Evolutionary conservation across 2,888 invertebrate genomes (phyloP), one percentile per base, ranked within the genome.

Genomic region (Linyphia triangularis): DNA sequence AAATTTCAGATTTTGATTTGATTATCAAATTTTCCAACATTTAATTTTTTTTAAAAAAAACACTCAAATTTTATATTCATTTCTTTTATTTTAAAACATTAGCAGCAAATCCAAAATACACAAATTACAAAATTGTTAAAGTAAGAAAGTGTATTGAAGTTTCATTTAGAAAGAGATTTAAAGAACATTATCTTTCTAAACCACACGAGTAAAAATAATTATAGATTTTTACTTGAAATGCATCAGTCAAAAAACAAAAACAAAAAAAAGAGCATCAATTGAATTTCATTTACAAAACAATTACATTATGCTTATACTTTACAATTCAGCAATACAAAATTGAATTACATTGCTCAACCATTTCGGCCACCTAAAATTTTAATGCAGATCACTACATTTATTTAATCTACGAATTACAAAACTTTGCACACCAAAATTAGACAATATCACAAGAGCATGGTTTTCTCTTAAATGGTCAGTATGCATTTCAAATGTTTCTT

Each of bases 81-180:
- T 33, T 9, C n/a, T 63, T 77, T 77, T 61, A 37, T 63, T 77
- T 88, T 63, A 24, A 86, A 82, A 69, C 33, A 69, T 67, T 73
- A 88, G 75, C 88, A 82, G 81, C 88, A 88, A 82, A 88, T 86
- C 85, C 85, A 86, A 73, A 79, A 77, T 63, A 70, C 57, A 30
- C 61, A 69, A 61, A 69, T 77, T 77, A 75, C 67, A 85, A 77
- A 85, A 85, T 37, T 75, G 37, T 51, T 77, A 19, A 16, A 22
- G 37, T 84, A 43, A 51, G 51, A n/a, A 51, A 51, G 51, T 16
- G 5, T 51, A 33, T 16, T 16, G n/a, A 51, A n/a, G n/a, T 51
- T 51, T 51, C n/a, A 51, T 13, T 13, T 13, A 51, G n/a, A 51
- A 51, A 51, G 13, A 51, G 51, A 43, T 33, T 69, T 26, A 72